Evolutionary conservation across 2,888 invertebrate genomes (phyloP).

Genomic region (Andricus quercusramuli): DNA sequence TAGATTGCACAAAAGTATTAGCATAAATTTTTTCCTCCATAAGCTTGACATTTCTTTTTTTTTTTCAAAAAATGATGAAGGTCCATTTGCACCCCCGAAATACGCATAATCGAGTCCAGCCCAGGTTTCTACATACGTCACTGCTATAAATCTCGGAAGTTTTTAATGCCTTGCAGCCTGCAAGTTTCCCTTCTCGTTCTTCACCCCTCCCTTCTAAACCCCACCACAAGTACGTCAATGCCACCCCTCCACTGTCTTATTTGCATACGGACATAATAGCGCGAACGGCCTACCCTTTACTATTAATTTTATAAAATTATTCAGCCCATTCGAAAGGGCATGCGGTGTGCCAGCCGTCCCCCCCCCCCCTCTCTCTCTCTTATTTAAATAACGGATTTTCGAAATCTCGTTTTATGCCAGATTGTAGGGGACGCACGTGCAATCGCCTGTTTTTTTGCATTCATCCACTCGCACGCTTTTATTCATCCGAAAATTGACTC

Average conservation of each 20-base stretch:
- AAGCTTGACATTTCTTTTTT: slow-evolving; percentile 5
- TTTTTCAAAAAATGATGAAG: slow-evolving; percentile 19
- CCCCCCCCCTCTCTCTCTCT: slow-evolving; percentile 50
- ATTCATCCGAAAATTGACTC: slow-evolving; percentile 38
- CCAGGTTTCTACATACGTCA: slow-evolving; percentile 52
- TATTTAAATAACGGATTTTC: slow-evolving; percentile 79
- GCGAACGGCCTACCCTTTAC: slow-evolving; percentile 70
- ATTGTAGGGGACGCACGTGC: slow-evolving; percentile 56
- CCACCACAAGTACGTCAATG: slow-evolving; percentile 36
- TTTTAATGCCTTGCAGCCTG: slow-evolving; percentile 76
- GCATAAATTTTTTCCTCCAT: slow-evolving; percentile 1
- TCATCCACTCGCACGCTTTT: slow-evolving; percentile 21
- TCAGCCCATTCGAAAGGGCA: slow-evolving; percentile 65
- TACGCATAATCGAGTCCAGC: slow-evolving; percentile 39
- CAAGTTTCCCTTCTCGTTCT: slow-evolving; percentile 56
- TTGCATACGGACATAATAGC: slow-evolving; percentile 77
- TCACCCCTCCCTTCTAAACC: slow-evolving; percentile 53
- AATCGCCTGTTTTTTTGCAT: slow-evolving; percentile 37
- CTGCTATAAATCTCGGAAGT: slow-evolving; percentile 76
- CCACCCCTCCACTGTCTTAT: slow-evolving; percentile 61
- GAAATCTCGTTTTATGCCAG: slow-evolving; percentile 75
- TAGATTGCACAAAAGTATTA: background rate
- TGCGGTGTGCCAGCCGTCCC: slow-evolving; percentile 54
- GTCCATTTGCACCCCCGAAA: slow-evolving; percentile 40
- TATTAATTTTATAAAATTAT: slow-evolving; percentile 79